Percentiles rank a stretch among this genome's conserved stretches.
These are phyloP conservation scores for Rhamnusium bicolor DNA, from an alignment of 2,888 invertebrate species.

Conservation along the genomic window DNA sequence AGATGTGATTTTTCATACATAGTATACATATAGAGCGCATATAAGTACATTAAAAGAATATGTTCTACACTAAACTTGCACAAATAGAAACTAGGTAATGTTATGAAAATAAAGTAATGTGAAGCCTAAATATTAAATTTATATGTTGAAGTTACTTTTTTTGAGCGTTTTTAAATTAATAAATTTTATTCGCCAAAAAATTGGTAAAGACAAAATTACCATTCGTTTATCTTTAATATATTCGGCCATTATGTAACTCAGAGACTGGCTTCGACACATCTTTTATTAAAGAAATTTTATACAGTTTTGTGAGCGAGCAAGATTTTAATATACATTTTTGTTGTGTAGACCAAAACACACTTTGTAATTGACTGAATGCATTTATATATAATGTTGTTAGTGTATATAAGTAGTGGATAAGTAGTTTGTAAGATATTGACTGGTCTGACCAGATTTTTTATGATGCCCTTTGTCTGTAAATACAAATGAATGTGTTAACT, in stretches of 20 bases:
- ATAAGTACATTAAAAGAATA: constrained; percentile 37
- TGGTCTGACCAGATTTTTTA: constrained; percentile 65
- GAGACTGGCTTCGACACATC: neutral
- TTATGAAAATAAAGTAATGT: constrained; percentile 32
- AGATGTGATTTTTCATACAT: constrained; percentile 61
- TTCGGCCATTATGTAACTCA: neutral
- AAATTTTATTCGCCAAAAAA: neutral
- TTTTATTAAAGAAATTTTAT: constrained; percentile 18
- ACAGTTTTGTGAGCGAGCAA: constrained; percentile 26
- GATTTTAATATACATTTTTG: constrained; percentile 31
- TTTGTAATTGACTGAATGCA: constrained; percentile 61
- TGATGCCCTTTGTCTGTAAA: constrained; percentile 58
- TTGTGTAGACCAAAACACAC: constrained; percentile 42
- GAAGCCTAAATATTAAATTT: constrained; percentile 31
- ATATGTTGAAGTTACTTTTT: neutral
- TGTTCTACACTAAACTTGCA: constrained; percentile 53
- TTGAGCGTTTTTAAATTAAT: neutral
- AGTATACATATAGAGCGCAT: constrained; percentile 52
- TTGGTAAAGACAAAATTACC: neutral
- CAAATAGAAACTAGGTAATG: constrained; percentile 50
- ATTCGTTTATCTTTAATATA: neutral
- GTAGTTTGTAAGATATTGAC: constrained; percentile 59
- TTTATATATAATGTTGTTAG: constrained; percentile 63
- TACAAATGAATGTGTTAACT: constrained; percentile 53
- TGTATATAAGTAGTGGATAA: constrained; percentile 62